Evolutionary conservation across 2,888 invertebrate genomes (phyloP).

Genomic region (Sisyra nigra): DNA sequence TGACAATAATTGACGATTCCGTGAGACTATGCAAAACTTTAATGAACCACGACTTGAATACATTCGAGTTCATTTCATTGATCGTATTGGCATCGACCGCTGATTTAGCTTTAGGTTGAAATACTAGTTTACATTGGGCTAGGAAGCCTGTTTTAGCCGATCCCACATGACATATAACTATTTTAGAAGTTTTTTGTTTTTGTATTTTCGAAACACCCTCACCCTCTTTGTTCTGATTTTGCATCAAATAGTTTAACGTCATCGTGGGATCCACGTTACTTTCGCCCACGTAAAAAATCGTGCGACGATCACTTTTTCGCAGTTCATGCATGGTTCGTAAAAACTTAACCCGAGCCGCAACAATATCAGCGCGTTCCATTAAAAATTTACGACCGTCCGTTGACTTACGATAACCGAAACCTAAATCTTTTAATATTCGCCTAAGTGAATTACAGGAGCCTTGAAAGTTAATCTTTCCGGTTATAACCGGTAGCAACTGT

Average conservation of each 20-base stretch:
- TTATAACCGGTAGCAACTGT: constrained; percentile 6
- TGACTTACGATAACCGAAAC: constrained; percentile 6
- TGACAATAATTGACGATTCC: constrained; percentile 13
- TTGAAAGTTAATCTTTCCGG: constrained; percentile 6
- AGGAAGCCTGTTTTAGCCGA: constrained; percentile 7
- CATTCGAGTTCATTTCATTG: constrained; percentile 6
- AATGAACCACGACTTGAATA: constrained; percentile 7
- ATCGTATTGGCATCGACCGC: neutral
- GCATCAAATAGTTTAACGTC: neutral
- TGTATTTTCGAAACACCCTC: neutral
- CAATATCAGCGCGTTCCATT: constrained; percentile 7
- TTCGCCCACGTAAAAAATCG: constrained; percentile 5
- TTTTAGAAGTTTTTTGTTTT: neutral
- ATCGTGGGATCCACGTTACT: constrained; percentile 3
- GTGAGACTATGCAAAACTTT: constrained; percentile 12
- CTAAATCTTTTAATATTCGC: constrained; percentile 5
- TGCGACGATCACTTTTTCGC: constrained; percentile 4
- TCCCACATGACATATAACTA: constrained; percentile 6
- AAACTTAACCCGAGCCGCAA: constrained; percentile 7
- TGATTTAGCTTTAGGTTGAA: constrained; percentile 6
- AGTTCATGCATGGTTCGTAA: constrained; percentile 7
- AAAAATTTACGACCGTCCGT: constrained; percentile 5
- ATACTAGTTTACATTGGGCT: constrained; percentile 5
- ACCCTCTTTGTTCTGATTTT: constrained; percentile 4
- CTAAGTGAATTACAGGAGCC: constrained; percentile 5